phyloP scores from a whole-genome alignment of 2,797 vertebrate species.

The Lates japonicus region DNA sequence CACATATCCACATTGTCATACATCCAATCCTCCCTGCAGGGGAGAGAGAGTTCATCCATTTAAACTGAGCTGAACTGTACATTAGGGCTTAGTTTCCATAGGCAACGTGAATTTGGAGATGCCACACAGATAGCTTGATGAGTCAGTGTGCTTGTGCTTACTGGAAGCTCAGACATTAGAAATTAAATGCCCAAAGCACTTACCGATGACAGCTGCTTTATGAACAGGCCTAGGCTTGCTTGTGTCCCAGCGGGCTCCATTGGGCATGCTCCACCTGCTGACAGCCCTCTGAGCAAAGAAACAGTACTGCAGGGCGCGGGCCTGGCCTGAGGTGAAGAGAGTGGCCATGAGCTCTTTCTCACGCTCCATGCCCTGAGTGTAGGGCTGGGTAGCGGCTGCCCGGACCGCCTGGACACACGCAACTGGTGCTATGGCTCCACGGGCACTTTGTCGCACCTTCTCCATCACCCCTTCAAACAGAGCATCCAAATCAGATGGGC shows the following conservation, averaged over 20 bases:
- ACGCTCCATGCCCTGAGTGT: conserved; percentile 82
- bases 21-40: conserved; percentile 57
- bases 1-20: conserved; percentile 66
- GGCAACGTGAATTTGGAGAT: conserved; percentile 50
- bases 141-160: conserved; percentile 36
- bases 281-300: conserved; percentile 91
- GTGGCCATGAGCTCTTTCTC: conserved; percentile 87
- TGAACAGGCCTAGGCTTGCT: conserved; percentile 80
- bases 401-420: conserved; percentile 89
- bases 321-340: conserved; percentile 89
- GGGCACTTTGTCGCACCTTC: conserved; percentile 80
- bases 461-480: conserved; percentile 81
- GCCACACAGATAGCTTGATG: conserved; percentile 37
- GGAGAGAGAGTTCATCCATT: conserved; percentile 60
- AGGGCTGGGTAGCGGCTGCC: conserved; percentile 86
- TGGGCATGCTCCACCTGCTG: conserved; percentile 87
- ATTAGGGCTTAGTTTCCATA: conserved; percentile 53
- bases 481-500: conserved; percentile 76
- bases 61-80: conserved; percentile 50
- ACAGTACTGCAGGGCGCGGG: conserved; percentile 89
- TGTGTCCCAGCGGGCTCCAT: conserved; percentile 89
- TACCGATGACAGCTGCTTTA: conserved; percentile 93
- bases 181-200: conserved; percentile 63
- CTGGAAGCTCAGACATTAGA: conserved; percentile 29
- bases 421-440: conserved; percentile 88